Evolutionary conservation across 2,888 invertebrate genomes (phyloP).

Genomic region (Erebia ligea): DNA sequence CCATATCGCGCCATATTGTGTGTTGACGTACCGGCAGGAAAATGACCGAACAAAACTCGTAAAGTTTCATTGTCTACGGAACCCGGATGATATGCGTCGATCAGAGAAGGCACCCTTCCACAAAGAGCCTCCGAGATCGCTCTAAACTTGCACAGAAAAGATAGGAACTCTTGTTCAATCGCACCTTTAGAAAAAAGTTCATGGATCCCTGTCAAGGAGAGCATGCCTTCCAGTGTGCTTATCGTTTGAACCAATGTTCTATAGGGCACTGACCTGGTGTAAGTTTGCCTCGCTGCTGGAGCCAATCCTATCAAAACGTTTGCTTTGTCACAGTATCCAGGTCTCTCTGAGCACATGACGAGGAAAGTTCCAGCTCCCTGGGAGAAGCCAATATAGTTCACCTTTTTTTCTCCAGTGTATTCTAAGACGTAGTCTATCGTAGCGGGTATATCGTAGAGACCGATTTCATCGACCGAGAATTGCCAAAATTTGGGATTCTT

Average conservation of each 20-base stretch:
- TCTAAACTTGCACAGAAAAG: slow-evolving; percentile 58
- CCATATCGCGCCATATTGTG: slow-evolving; percentile 64
- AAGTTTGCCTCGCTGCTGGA: slow-evolving; percentile 80
- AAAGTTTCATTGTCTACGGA: slow-evolving; percentile 58
- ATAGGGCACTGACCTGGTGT: slow-evolving; percentile 60
- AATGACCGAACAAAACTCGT: slow-evolving; percentile 55
- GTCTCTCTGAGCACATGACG: slow-evolving; percentile 85
- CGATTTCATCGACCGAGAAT: slow-evolving; percentile 87
- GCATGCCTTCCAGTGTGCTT: slow-evolving; percentile 43
- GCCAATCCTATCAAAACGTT: slow-evolving; percentile 84
- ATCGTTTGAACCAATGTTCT: slow-evolving; percentile 44
- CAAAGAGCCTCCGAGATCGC: slow-evolving; percentile 52
- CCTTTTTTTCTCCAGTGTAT: slow-evolving; percentile 50
- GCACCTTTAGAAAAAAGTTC: slow-evolving; percentile 61
- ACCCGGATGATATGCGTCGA: slow-evolving; percentile 59
- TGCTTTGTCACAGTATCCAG: slow-evolving; percentile 86
- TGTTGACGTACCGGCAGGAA: slow-evolving; percentile 61
- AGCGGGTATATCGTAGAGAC: slow-evolving; percentile 89
- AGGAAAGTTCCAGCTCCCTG: slow-evolving; percentile 87
- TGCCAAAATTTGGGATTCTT: slow-evolving; percentile 74
- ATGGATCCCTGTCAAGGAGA: slow-evolving; percentile 48
- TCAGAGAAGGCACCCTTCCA: slow-evolving; percentile 41
- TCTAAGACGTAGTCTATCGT: slow-evolving; percentile 61
- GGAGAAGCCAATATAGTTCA: slow-evolving; percentile 87
- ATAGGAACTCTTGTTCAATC: slow-evolving; percentile 54